Conservation (phyloP, 2,113 vertebrate species). For the Enhydra lutris region DNA sequence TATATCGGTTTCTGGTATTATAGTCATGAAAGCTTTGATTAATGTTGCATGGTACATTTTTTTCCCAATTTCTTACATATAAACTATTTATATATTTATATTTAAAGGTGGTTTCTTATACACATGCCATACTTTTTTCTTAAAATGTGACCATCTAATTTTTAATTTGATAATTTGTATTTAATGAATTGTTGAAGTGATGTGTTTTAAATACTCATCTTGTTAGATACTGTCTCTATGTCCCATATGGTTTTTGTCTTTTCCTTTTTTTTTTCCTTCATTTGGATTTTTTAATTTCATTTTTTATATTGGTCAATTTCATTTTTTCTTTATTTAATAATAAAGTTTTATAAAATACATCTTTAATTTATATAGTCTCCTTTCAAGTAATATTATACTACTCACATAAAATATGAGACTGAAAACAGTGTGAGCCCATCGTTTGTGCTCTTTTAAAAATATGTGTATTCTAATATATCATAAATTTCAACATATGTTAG, state of each 20-base stretch:
- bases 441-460: background rate
- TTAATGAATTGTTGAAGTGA: background rate
- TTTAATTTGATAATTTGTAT: background rate
- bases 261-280: background rate
- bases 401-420: background rate
- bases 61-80: background rate
- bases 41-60: background rate
- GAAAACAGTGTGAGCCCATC: background rate
- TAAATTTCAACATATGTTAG: background rate
- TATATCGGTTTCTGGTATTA: background rate
- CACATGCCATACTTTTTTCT: background rate
- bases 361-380: background rate
- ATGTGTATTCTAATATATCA: background rate
- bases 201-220: background rate
- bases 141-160: background rate
- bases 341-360: background rate
- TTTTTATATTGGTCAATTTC: background rate
- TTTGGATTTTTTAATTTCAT: background rate
- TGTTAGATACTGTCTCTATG: background rate
- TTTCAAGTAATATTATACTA: background rate
- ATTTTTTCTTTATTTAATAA: background rate
- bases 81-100: background rate
- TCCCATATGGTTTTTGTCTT: background rate
- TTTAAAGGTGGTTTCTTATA: background rate
- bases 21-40: background rate